Percentiles rank a stretch among this genome's conserved stretches.
phyloP scores from a whole-genome alignment of 2,888 invertebrate species.

The Dexiosoma caninum region DNA sequence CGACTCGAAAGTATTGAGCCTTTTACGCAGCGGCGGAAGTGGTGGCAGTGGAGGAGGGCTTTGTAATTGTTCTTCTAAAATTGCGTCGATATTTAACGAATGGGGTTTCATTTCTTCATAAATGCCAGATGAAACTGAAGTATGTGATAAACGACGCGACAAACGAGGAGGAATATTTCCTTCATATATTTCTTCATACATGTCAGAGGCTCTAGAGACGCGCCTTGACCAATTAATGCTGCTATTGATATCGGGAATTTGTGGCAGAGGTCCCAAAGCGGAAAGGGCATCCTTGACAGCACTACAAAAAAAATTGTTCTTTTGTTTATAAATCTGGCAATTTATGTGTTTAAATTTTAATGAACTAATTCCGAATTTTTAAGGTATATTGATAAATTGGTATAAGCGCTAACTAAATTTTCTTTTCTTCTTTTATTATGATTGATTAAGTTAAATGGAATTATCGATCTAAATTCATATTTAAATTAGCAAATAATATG shows the following conservation, averaged over 20 bases:
- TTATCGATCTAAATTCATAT: too few species aligned
- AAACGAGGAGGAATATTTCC: constrained; percentile 63
- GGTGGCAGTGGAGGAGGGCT: constrained; percentile 70
- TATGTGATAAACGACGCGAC: constrained; percentile 70
- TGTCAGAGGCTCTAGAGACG: constrained; percentile 74
- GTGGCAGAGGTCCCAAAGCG: constrained; percentile 75
- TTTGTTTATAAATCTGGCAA: too few species aligned
- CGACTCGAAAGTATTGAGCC: constrained; percentile 75
- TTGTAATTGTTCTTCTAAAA: constrained; percentile 67
- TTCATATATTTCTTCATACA: constrained; percentile 77
- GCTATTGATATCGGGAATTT: constrained; percentile 71
- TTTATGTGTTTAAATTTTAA: too few species aligned
- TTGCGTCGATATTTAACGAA: constrained; percentile 61
- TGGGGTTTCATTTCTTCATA: constrained; percentile 77
- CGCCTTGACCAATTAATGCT: constrained; percentile 69
- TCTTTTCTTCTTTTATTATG: too few species aligned
- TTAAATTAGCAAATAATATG: too few species aligned
- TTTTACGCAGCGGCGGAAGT: constrained; percentile 74
- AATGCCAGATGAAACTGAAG: constrained; percentile 76
- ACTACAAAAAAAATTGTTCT: constrained; percentile 5
- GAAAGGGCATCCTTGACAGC: constrained; percentile 68
- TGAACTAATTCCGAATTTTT: too few species aligned
- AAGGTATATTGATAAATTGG: too few species aligned
- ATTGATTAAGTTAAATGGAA: too few species aligned
- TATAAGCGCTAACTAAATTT: too few species aligned